phyloP scores from a whole-genome alignment of 2,113 vertebrate species.

The Marmota flaviventris region DNA sequence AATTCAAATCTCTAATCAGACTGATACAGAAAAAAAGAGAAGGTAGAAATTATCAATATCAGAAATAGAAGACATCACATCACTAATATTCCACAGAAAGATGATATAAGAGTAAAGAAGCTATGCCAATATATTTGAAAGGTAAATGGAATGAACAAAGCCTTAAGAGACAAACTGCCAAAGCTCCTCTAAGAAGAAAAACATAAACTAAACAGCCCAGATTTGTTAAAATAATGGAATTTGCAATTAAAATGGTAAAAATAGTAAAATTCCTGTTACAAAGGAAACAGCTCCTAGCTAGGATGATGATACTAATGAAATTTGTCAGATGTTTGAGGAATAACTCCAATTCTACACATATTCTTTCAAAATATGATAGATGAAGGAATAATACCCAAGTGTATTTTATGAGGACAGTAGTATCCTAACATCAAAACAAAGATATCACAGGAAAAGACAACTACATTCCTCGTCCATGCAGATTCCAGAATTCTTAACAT shows the following conservation, averaged over 20 bases:
- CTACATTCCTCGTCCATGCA: not conserved
- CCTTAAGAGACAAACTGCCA: not conserved
- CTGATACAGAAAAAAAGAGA: not conserved
- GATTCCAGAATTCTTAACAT: not conserved
- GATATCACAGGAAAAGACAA: not conserved
- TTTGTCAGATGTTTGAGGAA: not conserved
- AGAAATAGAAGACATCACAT: not conserved
- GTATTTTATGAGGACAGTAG: not conserved
- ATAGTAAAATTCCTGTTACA: not conserved
- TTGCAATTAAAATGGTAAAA: not conserved
- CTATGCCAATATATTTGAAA: not conserved
- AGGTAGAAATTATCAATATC: not conserved
- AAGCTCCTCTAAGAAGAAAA: slow-evolving; percentile 4
- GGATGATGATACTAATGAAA: not conserved
- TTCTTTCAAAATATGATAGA: not conserved
- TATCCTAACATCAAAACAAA: not conserved
- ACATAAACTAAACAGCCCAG: not conserved
- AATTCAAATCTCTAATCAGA: not conserved
- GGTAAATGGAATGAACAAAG: not conserved
- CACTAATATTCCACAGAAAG: not conserved
- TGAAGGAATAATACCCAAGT: not conserved
- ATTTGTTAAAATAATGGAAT: not conserved
- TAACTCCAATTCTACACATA: not conserved
- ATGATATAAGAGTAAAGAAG: not conserved
- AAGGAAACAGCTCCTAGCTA: not conserved